Evolutionary conservation across 2,113 vertebrate species (phyloP).

Genomic region (Otus sunia): DNA sequence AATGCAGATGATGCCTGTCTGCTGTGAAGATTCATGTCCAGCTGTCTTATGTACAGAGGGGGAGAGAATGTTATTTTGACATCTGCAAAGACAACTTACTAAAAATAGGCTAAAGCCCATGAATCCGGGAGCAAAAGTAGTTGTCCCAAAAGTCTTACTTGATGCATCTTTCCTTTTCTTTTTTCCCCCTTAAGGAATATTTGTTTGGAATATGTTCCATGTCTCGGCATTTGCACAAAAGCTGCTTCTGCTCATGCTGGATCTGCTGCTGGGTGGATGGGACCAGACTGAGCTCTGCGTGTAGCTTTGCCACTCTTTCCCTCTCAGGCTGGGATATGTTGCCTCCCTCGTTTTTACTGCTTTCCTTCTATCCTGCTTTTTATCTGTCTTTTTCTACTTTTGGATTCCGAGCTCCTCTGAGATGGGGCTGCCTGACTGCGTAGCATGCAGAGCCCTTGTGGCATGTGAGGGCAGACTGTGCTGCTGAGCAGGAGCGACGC

Average conservation of each 20-base stretch:
- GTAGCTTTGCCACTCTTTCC: neutral
- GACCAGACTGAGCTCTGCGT: neutral
- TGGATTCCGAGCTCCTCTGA: neutral
- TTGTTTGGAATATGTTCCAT: neutral
- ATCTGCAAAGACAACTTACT: neutral
- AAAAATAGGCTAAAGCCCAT: neutral
- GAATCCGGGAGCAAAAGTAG: neutral
- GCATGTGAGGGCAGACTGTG: fast-evolving
- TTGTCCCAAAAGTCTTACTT: neutral
- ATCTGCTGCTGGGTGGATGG: neutral
- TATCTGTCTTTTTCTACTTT: neutral
- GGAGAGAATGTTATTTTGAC: neutral
- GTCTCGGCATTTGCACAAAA: neutral
- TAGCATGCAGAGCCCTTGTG: neutral
- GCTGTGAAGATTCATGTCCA: neutral
- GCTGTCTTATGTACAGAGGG: neutral
- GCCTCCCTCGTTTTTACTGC: neutral
- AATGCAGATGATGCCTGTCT: neutral
- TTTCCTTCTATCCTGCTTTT: neutral
- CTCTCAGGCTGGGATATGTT: neutral
- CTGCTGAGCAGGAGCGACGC: fast-evolving
- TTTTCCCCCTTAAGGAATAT: neutral
- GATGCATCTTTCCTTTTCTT: neutral
- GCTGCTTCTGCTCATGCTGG: neutral
- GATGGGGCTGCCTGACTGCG: fast-evolving